Percentiles rank a stretch among this genome's conserved stretches.
Evolutionary conservation across 2,888 invertebrate genomes (phyloP).

Genomic region (Platycnemis pennipes): DNA sequence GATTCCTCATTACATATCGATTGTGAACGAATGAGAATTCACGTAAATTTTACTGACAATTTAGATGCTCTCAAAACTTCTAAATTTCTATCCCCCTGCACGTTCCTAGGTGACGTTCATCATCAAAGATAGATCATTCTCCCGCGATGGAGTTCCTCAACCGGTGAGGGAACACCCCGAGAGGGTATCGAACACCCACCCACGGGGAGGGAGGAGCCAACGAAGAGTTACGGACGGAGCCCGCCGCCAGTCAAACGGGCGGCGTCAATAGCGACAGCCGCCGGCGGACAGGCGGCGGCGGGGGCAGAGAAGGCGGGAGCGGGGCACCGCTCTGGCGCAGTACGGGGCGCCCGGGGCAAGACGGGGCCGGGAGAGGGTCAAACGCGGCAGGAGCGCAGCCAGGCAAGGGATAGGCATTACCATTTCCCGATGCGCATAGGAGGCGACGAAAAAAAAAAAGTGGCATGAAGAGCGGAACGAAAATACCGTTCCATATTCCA

Average conservation of each 20-base stretch:
- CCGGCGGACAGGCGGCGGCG: slow-evolving; percentile 72
- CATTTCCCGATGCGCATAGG: neutral
- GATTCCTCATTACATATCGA: no score
- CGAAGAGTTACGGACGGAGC: no score
- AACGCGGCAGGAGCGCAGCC: slow-evolving; percentile 23
- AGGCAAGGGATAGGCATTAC: slow-evolving; percentile 24
- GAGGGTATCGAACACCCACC: neutral
- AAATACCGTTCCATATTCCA: neutral
- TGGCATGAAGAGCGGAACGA: neutral
- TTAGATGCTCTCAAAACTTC: no score
- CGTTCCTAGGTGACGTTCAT: neutral
- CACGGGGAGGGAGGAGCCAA: neutral
- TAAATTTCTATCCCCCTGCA: no score
- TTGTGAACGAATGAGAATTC: no score
- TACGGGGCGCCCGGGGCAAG: slow-evolving; percentile 66
- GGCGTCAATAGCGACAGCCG: slow-evolving; percentile 70
- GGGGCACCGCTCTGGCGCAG: slow-evolving; percentile 74
- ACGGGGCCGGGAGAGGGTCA: slow-evolving; percentile 38
- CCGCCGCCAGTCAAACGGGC: slow-evolving; percentile 59
- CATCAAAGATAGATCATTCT: slow-evolving; percentile 6
- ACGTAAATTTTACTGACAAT: no score
- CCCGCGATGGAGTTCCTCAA: neutral
- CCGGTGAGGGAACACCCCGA: neutral
- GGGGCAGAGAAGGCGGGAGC: slow-evolving; percentile 50
- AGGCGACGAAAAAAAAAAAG: neutral